Base-by-base conservation (phyloP, 2,888 invertebrate genomes). In the Caradrina clavipalpis region DNA sequence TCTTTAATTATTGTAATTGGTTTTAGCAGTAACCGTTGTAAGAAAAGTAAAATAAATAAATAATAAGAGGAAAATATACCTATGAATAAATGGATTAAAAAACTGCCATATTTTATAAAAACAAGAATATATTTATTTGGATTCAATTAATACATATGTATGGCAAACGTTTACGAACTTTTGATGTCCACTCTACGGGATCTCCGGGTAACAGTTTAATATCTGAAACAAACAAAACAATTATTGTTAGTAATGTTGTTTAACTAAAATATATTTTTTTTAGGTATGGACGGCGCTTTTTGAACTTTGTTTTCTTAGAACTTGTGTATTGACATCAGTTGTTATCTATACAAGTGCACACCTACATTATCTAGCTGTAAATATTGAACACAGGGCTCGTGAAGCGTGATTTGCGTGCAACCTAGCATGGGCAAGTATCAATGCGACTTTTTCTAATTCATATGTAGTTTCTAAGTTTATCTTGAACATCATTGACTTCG, bases 211-310 rank as follows among this genome's bases (percentile, higher is more conserved):
- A 49, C 65, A 55, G 65, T 6, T 90, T 86, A 91, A 69, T 87
- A 83, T 81, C 93, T 93, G 92, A 63, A 93, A 93, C 73, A 89
- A 87, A 45, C 39, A 53, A 45, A 69, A 74, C 69, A 73, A 57
- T 39, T 8, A n/a, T n/a, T n/a, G n/a, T 76, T 39, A 63, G 51
- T 59, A 39, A 13, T 39, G 13, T 13, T 39, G 11, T 39, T 1
- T 11, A 39, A 11, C 1, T 39, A 39, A 11, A 11, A 10, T 39
- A 39, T 13, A 2, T 39, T 35, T 39, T 13, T 39, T 39, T 39
- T 8, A 3, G 1, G 8, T 10, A 13, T 39, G 13, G 39, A 39
- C 11, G 39, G 1, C 1, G 13, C 2, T 39, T 39, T 2, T 11
- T n/a, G n/a, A n/a, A n/a, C n/a, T n/a, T n/a, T 39, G 39, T 39